A percentile compares a stretch with the other conserved stretches of the same genome.
Conservation (phyloP, 2,888 invertebrate species). For the Empis livida region DNA sequence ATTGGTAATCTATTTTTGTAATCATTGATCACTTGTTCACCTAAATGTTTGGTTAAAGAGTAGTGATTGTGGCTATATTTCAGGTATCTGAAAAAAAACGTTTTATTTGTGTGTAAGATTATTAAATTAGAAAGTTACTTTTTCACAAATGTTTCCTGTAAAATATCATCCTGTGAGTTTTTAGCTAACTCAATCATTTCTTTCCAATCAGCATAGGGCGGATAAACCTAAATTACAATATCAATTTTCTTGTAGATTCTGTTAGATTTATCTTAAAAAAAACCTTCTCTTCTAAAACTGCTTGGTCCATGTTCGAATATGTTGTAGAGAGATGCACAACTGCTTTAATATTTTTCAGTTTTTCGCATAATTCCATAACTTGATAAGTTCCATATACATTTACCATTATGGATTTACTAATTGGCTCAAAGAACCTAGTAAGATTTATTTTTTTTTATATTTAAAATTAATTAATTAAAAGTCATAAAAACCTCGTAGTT, state of each 20-base stretch:
- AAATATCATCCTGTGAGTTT: conserved; percentile 40
- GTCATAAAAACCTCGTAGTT: conserved; percentile 46
- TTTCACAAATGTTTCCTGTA: conserved; percentile 41
- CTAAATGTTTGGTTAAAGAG: background rate
- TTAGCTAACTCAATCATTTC: conserved; percentile 53
- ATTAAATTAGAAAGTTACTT: conserved; percentile 37
- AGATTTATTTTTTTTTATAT: conserved; percentile 41
- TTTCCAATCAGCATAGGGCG: conserved; percentile 51
- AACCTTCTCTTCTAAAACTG: conserved; percentile 58
- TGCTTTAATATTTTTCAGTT: conserved; percentile 41
- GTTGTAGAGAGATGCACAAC: conserved; percentile 78
- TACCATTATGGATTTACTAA: conserved; percentile 48
- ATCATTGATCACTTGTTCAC: conserved; percentile 41
- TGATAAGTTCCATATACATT: conserved; percentile 56
- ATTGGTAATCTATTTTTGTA: background rate
- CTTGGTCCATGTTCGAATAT: conserved; percentile 68
- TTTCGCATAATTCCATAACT: conserved; percentile 44
- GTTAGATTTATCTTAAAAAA: conserved; percentile 1
- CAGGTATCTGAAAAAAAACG: background rate
- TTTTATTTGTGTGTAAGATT: no score
- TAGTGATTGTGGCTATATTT: conserved; percentile 47
- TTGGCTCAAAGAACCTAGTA: conserved; percentile 63
- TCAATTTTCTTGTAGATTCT: background rate
- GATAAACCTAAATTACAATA: background rate
- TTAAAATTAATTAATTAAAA: background rate